Base-by-base conservation (phyloP, 2,888 invertebrate species). In the Chymomyza amoena region DNA sequence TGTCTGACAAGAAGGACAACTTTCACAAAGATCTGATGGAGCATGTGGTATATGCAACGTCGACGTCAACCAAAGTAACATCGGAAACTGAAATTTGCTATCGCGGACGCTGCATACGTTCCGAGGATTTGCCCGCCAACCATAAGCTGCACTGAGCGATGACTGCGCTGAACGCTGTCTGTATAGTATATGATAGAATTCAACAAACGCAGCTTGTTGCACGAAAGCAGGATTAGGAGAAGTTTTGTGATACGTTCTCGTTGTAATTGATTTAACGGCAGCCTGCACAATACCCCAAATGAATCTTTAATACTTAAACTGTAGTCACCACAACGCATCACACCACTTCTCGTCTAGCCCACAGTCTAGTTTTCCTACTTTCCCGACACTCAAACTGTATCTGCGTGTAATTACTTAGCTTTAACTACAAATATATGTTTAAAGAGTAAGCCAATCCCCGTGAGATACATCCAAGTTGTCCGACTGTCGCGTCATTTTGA, bases 81-180 rank as follows among this genome's bases (percentile, higher is more conserved):
- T 95, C 96, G 80, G 96, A 97, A 93, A 97, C 97, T 50, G 97
- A 97, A 92, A 97, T 97, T 75, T 97, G 97, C 89, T 97, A 95
- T 90, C 94, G 96, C 89, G 97, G 97, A 15, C 95, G 95, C 88
- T 97, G 97, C 90, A 94, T 97, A 75, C 96, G 96, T 92, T 93
- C 94, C 66, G 91, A 91, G 68, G 91, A 91, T 81, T 81, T 91
- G 80, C 91, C 91, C 68, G 76, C 90, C 72, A 91, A 91, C 72
- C 91, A 91, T 81, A 91, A 91, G 81, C 81, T 91, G 78, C 90
- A 91, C 79, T 91, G 88, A 80, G 72, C 61, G 18, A n/a, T n/a
- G n/a, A 32, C 32, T 59, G 59, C 64, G 67, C 10, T 4, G 13
- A 7, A 57, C 15, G 18, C 25, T 57, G 15, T 57, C 54, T 57